Base-by-base conservation (phyloP, 2,113 vertebrate genomes). In the Hypocryptadius cinnamomeus region DNA sequence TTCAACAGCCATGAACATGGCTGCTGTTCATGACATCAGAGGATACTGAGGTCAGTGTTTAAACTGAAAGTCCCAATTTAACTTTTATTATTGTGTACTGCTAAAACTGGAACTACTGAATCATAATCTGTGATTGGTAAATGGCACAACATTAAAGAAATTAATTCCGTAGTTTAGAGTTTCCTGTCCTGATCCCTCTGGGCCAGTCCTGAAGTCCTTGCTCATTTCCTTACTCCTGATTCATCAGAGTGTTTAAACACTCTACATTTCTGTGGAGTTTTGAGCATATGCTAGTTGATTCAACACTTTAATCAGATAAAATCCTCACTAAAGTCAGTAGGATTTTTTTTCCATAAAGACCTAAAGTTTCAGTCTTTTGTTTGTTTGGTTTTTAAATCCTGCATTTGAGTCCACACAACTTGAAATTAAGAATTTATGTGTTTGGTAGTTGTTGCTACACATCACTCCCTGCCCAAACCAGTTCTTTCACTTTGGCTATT, bases 381-480 rank as follows among this genome's bases (percentile, higher is more conserved):
- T 91, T 79, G 53, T 5, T 56, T 61, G 13, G 25, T 59, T 68
- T 61, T 35, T 48, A 13, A 54, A 68, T 42, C 47, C 33, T 42
- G 9, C 35, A 59, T 77, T 89, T 87, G 66, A 82, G 42, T 73
- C 33, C 2, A 1, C 21, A 37, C 35, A 56, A 44, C 59, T 80
- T 7, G 1, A 92, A 94, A 54, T 31, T 19, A 54, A 64, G 39
- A 87, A 82, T 73, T 69, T 50, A 60, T 61, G n/a, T 61, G 68
- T 90, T 93, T 79, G 33, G n/a, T 79, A 37, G 64, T 63, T 83
- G 85, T 91, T 94, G 76, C 93, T 91, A 87, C 0, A 3, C 81
- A 85, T 91, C 48, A 47, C 35, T 95, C 76, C 77, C 89, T 92
- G 89, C 71, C 91, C 94, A 94, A 94, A 96, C 95, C 93, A 94